phyloP scores from a whole-genome alignment of 1,140 invertebrate genomes.

The Aricia agestis region DNA sequence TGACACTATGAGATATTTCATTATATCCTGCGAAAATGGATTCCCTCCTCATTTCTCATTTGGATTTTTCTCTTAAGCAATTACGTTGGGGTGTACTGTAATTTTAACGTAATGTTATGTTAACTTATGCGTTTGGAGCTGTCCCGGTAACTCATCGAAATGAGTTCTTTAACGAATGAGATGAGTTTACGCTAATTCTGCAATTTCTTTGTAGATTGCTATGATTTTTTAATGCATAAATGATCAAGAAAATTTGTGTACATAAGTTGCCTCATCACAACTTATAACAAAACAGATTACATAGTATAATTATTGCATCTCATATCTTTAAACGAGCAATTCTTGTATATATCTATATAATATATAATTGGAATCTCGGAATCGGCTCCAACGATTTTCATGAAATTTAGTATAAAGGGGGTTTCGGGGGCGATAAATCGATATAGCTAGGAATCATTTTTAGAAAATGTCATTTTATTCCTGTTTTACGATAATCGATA shows the following conservation, averaged over 20 bases:
- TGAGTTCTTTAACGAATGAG: not conserved
- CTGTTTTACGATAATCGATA: too few species aligned
- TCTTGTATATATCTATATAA: too few species aligned
- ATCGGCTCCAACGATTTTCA: too few species aligned
- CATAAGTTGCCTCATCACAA: too few species aligned
- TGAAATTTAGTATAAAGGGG: too few species aligned
- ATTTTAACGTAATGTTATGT: not conserved
- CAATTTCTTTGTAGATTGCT: not conserved
- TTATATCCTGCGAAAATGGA: conserved; percentile 73
- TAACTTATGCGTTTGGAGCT: not conserved
- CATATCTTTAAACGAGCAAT: too few species aligned
- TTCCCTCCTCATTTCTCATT: conserved; percentile 76
- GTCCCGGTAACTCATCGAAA: not conserved
- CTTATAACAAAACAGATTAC: too few species aligned
- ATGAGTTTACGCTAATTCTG: not conserved
- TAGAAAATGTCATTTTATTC: too few species aligned
- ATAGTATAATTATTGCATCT: too few species aligned
- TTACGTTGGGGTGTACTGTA: conserved; percentile 36
- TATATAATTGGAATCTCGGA: too few species aligned
- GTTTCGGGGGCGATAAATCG: too few species aligned
- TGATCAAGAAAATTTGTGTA: not conserved
- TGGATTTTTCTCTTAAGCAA: conserved; percentile 77
- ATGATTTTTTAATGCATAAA: not conserved
- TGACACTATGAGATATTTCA: conserved; percentile 54
- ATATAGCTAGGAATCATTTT: too few species aligned